Evolutionary conservation across 2,797 vertebrate species (phyloP).

Genomic region (Pteronotus mesoamericanus): DNA sequence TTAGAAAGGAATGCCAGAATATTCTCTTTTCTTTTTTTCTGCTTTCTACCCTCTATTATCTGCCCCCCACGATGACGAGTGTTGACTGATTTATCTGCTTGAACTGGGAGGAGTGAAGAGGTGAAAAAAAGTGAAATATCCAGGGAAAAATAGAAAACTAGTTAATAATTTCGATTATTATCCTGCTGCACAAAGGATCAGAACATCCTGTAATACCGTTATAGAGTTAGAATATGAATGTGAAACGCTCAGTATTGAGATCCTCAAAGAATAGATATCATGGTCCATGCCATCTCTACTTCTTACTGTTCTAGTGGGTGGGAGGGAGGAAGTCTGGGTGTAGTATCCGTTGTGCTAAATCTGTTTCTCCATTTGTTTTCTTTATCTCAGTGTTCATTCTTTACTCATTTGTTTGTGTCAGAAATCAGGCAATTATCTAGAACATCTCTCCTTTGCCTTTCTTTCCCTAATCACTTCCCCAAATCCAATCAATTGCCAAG

Average conservation of each 20-base stretch:
- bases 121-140: constrained; percentile 16
- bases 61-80: not conserved
- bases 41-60: constrained; percentile 1
- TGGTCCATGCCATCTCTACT: rapidly evolving
- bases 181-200: not conserved
- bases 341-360: not conserved
- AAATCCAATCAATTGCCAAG: not conserved
- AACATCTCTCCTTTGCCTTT: not conserved
- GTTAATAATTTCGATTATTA: constrained; percentile 51
- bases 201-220: not conserved
- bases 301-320: not conserved
- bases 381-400: not conserved
- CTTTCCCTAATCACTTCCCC: not conserved
- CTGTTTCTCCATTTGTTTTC: not conserved
- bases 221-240: not conserved
- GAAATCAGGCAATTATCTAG: not conserved
- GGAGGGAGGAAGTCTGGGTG: not conserved
- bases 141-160: constrained; percentile 44
- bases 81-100: constrained; percentile 30
- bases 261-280: not conserved
- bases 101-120: constrained; percentile 13
- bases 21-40: not conserved
- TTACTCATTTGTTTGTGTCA: not conserved
- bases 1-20: not conserved
- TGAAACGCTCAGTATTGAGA: not conserved